Base-by-base conservation (phyloP, 2,113 vertebrate species). In the Fulica atra region DNA sequence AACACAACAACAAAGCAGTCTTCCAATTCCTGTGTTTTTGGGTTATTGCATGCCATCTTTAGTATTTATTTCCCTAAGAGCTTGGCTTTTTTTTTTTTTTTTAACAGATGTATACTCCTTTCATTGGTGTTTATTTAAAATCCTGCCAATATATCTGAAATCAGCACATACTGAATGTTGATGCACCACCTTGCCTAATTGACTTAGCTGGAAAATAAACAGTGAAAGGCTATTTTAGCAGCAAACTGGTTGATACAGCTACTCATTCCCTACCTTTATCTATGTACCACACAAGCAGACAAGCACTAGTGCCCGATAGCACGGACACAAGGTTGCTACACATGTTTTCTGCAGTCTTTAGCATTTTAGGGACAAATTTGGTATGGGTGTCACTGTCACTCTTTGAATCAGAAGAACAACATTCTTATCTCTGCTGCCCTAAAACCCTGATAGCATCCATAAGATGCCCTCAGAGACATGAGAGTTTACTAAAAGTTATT, bases 201-300 rank as follows among this genome's bases (percentile, higher is more conserved):
- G 94, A 88, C 94, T 97, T 94, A 96, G 90, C 94, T 92, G 93
- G 95, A 96, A 97, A 98, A 96, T 96, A 97, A 97, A 97, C 93
- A 93, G 68, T 65, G 81, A 66, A 88, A 85, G 95, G 89, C 93
- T 95, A 90, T 96, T 97, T 95, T 95, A 93, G 38, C 66, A 93
- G 92, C 88, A 96, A 97, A 89, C 93, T 90, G 91, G 89, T 89
- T 96, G 96, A 94, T 97, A 88, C 11, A 92, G 87, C 87, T 89
- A 90, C 93, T 93, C 94, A 78, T 97, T 97, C 93, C 65, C 61
- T 92, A 90, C 90, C 96, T 98, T 97, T 97, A 97, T 98, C 97
- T 96, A 11, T 38, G 88, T 83, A 73, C 89, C 84, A 89, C 97
- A 97, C 87, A 92, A 73, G 79, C 80, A 94, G 87, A 92, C 74